Conservation (phyloP, 2,888 invertebrate species). For the Helobdella robusta region DNA sequence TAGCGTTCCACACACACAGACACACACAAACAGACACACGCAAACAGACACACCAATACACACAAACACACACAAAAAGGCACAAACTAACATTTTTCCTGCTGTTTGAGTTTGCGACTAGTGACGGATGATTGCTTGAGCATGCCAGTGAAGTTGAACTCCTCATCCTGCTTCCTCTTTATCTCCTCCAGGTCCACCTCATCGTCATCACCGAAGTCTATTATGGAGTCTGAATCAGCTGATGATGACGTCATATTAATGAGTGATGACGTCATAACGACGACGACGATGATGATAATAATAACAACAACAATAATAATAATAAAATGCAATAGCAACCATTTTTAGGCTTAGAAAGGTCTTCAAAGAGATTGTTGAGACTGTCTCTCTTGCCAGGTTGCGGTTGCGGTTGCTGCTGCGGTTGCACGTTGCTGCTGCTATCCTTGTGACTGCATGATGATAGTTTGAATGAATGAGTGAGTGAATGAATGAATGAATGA, state of each 20-base stretch:
- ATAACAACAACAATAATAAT: not conserved
- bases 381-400: too few relatives aligned
- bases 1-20: too few relatives aligned
- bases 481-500: too few relatives aligned
- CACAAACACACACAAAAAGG: not conserved
- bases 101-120: too few relatives aligned
- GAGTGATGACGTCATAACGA: too few relatives aligned
- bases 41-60: not conserved
- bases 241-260: too few relatives aligned
- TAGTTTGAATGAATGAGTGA: too few relatives aligned
- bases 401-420: too few relatives aligned
- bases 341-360: not conserved
- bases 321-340: not conserved
- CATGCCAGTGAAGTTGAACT: constrained; percentile 33
- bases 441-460: too few relatives aligned
- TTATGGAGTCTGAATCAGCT: constrained; percentile 35
- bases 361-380: too few relatives aligned
- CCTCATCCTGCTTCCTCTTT: constrained; percentile 34
- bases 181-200: constrained; percentile 34
- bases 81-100: too few relatives aligned
- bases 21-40: not conserved
- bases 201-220: constrained; percentile 42
- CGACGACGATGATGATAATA: not conserved
- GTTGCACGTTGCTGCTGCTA: too few relatives aligned
- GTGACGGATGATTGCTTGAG: constrained; percentile 7